Conservation (phyloP, 1,140 invertebrate species). For the Nilaparvata lugens region DNA sequence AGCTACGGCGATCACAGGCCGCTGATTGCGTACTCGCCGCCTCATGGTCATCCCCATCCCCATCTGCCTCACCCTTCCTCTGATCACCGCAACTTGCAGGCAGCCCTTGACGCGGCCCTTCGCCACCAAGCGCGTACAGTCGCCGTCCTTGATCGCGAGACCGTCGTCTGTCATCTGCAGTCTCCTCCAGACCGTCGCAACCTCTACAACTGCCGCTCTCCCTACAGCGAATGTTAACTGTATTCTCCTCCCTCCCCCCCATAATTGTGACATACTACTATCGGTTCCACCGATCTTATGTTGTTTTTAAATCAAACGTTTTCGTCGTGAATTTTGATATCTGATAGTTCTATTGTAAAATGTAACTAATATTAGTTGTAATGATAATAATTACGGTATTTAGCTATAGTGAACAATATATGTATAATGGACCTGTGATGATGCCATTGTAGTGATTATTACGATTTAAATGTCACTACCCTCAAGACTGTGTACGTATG, state of each 20-base stretch:
- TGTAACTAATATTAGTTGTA: constrained; percentile 10
- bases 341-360: constrained; percentile 11
- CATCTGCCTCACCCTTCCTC: constrained; percentile 43
- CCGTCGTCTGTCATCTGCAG: constrained; percentile 71
- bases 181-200: constrained; percentile 47
- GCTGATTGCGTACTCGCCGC: constrained; percentile 57
- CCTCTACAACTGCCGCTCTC: constrained; percentile 31
- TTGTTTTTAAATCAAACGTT: constrained; percentile 20
- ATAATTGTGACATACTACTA: background rate
- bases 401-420: constrained; percentile 8
- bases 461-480: constrained; percentile 20
- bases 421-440: constrained; percentile 28
- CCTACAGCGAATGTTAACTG: constrained; percentile 49
- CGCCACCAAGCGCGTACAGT: constrained; percentile 48
- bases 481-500: constrained; percentile 25
- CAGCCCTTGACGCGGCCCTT: constrained; percentile 31
- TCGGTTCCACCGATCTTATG: constrained; percentile 9
- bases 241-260: too few species aligned
- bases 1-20: constrained; percentile 73
- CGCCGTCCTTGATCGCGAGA: constrained; percentile 70
- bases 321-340: constrained; percentile 9
- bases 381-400: constrained; percentile 1
- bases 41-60: constrained; percentile 16
- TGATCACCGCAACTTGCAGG: constrained; percentile 33
- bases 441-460: constrained; percentile 24